These are phyloP conservation scores for Aproaerema taeniolella DNA, from an alignment of 2,888 invertebrate species.

Conservation along the genomic window DNA sequence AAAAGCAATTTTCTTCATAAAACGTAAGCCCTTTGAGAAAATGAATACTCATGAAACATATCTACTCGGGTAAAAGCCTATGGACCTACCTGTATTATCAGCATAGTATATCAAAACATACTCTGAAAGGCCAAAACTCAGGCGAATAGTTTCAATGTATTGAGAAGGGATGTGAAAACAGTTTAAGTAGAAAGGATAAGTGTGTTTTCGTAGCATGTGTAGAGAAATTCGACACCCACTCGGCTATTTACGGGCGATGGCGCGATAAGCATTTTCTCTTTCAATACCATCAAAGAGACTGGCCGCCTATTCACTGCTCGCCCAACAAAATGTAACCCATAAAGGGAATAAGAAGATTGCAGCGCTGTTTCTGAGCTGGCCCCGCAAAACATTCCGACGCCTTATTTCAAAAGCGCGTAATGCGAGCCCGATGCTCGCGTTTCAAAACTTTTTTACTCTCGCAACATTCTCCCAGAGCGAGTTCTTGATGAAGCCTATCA, in stretches of 20 bases:
- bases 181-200: constrained; percentile 70
- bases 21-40: too few species aligned
- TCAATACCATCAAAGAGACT: constrained; percentile 72
- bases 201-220: constrained; percentile 67
- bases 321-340: constrained; percentile 59
- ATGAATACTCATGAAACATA: too few species aligned
- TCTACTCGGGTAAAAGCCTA: background rate
- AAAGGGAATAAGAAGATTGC: constrained; percentile 60
- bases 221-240: constrained; percentile 69
- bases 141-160: constrained; percentile 53
- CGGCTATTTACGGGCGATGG: constrained; percentile 69
- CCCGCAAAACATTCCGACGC: constrained; percentile 41
- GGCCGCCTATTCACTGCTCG: constrained; percentile 61
- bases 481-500: constrained; percentile 59
- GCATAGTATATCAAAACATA: constrained; percentile 6
- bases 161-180: constrained; percentile 59
- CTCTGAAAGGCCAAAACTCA: constrained; percentile 34
- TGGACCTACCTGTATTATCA: constrained; percentile 1
- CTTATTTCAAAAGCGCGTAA: constrained; percentile 37
- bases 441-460: constrained; percentile 38
- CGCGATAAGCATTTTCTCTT: constrained; percentile 73
- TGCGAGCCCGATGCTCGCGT: constrained; percentile 5
- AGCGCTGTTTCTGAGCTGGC: constrained; percentile 45
- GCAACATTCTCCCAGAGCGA: constrained; percentile 47
- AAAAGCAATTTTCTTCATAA: too few species aligned